These are phyloP conservation scores for Tetranychus piercei DNA, from an alignment of 2,888 invertebrate genomes.

Conservation along the genomic window DNA sequence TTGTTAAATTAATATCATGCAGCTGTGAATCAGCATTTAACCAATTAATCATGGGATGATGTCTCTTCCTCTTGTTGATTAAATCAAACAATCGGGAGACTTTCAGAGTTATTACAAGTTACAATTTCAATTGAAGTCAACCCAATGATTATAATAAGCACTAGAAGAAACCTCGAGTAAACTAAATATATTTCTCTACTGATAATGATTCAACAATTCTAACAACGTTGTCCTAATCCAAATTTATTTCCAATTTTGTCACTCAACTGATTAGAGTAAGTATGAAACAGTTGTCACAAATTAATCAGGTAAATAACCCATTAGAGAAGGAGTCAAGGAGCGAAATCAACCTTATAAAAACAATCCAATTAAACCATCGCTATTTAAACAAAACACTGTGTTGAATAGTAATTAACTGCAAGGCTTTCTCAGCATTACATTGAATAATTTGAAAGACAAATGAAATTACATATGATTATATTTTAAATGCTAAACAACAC, in stretches of 20 bases:
- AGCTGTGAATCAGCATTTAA: neutral
- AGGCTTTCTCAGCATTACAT: neutral
- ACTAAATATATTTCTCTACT: neutral
- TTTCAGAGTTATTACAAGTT: neutral
- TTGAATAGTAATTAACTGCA: neutral
- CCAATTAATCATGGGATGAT: neutral
- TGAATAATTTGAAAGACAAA: neutral
- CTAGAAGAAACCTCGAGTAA: neutral
- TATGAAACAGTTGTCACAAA: neutral
- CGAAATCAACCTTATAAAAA: neutral
- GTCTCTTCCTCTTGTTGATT: neutral
- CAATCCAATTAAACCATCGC: neutral
- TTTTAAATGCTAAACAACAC: no score
- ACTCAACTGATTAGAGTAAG: neutral
- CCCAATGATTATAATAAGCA: neutral
- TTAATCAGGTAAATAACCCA: conserved; percentile 1
- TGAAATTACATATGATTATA: no score
- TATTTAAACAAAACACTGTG: no score
- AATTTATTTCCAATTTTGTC: neutral
- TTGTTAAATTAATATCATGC: neutral
- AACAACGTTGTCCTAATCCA: neutral
- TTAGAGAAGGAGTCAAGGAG: neutral
- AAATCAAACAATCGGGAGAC: neutral
- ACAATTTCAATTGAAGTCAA: neutral
- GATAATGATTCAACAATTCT: neutral